These are phyloP conservation scores for Notothenia coriiceps DNA, from an alignment of 2,113 vertebrate genomes.

Conservation along the genomic window DNA sequence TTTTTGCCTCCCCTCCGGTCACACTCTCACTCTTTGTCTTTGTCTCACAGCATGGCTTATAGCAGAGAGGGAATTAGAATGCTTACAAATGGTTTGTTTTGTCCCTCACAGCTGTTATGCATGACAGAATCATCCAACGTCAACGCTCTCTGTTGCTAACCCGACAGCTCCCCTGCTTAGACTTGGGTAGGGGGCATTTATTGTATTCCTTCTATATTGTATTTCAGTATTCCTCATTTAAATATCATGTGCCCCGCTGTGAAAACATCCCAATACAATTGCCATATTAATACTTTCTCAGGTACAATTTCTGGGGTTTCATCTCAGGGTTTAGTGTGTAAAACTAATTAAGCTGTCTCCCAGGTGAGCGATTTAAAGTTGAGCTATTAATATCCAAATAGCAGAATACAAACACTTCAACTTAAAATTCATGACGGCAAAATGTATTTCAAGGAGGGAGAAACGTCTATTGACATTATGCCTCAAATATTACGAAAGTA, in stretches of 20 bases:
- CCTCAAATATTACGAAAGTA: not conserved
- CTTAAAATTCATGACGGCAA: slow-evolving; percentile 2
- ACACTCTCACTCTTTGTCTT: slow-evolving; percentile 3
- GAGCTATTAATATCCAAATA: slow-evolving; percentile 3
- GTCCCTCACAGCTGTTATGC: slow-evolving; percentile 38
- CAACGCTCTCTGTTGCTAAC: slow-evolving; percentile 13
- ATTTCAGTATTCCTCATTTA: slow-evolving; percentile 32
- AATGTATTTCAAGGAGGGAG: not conserved
- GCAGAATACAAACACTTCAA: slow-evolving; percentile 1
- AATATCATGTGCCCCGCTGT: slow-evolving; percentile 30
- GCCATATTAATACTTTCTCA: slow-evolving; percentile 23
- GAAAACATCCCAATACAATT: slow-evolving; percentile 31
- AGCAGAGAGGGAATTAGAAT: slow-evolving; percentile 36
- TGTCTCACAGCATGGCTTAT: slow-evolving; percentile 30
- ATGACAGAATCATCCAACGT: slow-evolving; percentile 29
- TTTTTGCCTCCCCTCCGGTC: not conserved
- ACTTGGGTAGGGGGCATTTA: not conserved
- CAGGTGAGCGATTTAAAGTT: slow-evolving; percentile 29
- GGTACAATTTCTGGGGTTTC: slow-evolving; percentile 38
- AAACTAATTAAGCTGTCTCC: slow-evolving; percentile 39
- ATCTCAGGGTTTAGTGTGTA: slow-evolving; percentile 26
- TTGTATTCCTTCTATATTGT: slow-evolving; percentile 15
- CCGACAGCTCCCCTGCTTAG: slow-evolving; percentile 22
- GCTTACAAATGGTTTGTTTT: slow-evolving; percentile 38
- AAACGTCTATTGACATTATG: not conserved